Base-by-base conservation (phyloP, 2,797 vertebrate genomes). In the Hippoglossus hippoglossus region DNA sequence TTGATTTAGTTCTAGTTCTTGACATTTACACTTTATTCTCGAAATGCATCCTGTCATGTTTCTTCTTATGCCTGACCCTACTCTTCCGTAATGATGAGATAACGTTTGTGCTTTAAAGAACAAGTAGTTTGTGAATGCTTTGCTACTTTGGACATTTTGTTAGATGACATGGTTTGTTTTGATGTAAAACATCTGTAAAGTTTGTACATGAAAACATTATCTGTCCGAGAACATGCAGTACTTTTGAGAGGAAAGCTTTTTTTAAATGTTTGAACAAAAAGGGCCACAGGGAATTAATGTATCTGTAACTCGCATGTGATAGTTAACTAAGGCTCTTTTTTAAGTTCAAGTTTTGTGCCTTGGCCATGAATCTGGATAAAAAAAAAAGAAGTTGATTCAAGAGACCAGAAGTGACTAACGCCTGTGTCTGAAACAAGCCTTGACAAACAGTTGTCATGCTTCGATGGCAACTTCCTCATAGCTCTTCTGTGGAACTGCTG, bases 401-500 rank as follows among this genome's bases (percentile, higher is more conserved):
- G 13, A 18, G 41, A 18, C 5, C 39, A 41, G 39, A 41, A 41
- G 39, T 47, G 46, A 47, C 19, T 47, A 12, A 16, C 3, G 13
- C 4, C 41, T 63, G 2, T 0, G 0, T 53, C 22, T 64, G 15
- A 70, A 39, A 65, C 25, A 22, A 64, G 34, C 26, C 0, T 1
- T 22, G 36, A 41, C 57, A 59, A 4, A 19, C 19, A 46, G 28
- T 47, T 24, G 7, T 25, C 0, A 3, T 22, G 1, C 8, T 5
- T 2, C 15, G 16, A 6, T 7, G 5, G 12, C 25, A 34, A 82
- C 73, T 88, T 59, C 83, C 86, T 82, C 53, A 66, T 82, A 18
- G 21, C 53, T 69, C 4, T 89, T 87, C 78, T 61, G n/a, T 79
- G 74, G 66, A 89, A 89, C 31, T 47, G 62, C 2, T 41, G 34